Evolutionary conservation across 2,113 vertebrate species (phyloP).

Genomic region (Rhinopomastus cyanomelas): DNA sequence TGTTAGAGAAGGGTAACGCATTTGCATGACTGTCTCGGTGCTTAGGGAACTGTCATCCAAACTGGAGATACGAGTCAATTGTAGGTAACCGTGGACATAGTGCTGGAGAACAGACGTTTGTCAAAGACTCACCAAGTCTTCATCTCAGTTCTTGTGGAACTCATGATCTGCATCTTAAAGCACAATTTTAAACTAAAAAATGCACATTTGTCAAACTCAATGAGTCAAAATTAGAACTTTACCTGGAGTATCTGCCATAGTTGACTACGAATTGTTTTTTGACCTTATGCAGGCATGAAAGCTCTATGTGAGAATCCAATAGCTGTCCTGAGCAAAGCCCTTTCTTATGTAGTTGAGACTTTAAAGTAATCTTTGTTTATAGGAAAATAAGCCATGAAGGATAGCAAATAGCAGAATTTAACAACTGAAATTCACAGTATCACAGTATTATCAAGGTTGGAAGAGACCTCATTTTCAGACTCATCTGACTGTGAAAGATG

Average conservation of each 20-base stretch:
- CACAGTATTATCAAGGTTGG: too few relatives aligned
- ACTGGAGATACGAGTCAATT: background rate
- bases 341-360: background rate
- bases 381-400: background rate
- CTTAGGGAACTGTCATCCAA: background rate
- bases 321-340: background rate
- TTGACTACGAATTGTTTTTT: background rate
- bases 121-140: background rate
- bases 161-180: background rate
- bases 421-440: background rate
- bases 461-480: too few relatives aligned
- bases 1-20: background rate
- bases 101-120: background rate
- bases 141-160: background rate
- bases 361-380: background rate
- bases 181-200: background rate
- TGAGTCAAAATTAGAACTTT: background rate
- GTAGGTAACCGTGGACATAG: background rate
- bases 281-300: background rate
- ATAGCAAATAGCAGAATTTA: background rate
- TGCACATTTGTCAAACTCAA: background rate
- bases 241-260: background rate
- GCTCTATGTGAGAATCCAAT: background rate
- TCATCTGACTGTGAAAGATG: background rate
- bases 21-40: background rate